Evolutionary conservation across 2,888 invertebrate genomes (phyloP).

Genomic region (Omphaloscelis lunosa): DNA sequence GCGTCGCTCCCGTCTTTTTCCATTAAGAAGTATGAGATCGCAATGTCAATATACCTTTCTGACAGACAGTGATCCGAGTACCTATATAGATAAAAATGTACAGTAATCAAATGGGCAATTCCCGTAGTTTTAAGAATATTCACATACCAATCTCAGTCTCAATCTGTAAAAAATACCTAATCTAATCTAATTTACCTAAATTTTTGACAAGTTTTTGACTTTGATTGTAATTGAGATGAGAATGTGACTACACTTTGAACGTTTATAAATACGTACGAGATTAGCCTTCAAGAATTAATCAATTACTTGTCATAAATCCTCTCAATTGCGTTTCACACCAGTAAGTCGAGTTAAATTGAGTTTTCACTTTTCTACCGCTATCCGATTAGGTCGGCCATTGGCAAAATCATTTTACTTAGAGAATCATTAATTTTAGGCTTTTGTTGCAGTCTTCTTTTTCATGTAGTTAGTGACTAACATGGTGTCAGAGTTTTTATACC

Average conservation of each 20-base stretch:
- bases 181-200: no score
- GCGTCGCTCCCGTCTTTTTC: slow-evolving; percentile 11
- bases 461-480: no score
- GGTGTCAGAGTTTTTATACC: no score
- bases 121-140: neutral
- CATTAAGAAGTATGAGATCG: slow-evolving; percentile 14
- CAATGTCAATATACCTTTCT: slow-evolving; percentile 10
- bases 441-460: no score
- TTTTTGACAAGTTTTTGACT: neutral
- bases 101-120: neutral
- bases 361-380: neutral
- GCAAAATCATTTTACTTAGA: neutral
- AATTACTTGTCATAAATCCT: neutral
- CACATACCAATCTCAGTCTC: neutral
- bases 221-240: neutral
- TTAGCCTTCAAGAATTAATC: neutral
- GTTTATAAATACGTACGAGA: neutral
- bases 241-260: neutral
- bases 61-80: neutral
- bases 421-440: neutral
- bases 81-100: neutral
- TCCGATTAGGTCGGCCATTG: neutral
- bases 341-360: neutral
- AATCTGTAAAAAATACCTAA: neutral
- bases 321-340: neutral